Evolutionary conservation across 2,113 vertebrate genomes (phyloP).

Genomic region (Eira barbara): DNA sequence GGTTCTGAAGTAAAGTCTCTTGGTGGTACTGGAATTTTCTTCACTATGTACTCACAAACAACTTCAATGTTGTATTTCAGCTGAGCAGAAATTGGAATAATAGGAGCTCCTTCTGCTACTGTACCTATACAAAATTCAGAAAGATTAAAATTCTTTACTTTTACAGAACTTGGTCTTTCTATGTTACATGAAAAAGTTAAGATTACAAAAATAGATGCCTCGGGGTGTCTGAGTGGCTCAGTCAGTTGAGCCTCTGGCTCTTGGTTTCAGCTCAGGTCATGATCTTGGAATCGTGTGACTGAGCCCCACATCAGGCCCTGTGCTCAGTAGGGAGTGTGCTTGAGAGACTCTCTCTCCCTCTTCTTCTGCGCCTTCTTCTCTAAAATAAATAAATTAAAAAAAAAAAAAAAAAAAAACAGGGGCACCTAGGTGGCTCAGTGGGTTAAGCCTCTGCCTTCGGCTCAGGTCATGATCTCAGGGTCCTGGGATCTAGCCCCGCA

Average conservation of each 20-base stretch:
- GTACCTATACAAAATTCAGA: constrained; percentile 86
- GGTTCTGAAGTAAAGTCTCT: constrained; percentile 98
- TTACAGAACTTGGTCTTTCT: neutral
- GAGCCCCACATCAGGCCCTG: neutral
- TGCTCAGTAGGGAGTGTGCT: neutral
- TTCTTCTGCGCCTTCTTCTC: neutral
- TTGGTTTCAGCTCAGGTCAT: neutral
- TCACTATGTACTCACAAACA: constrained; percentile 98
- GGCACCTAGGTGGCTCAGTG: too few species aligned
- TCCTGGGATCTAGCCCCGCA: too few species aligned
- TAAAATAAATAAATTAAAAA: neutral
- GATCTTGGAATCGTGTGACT: neutral
- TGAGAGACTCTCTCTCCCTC: neutral
- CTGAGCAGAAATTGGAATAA: constrained; percentile 99
- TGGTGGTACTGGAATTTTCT: constrained; percentile 96
- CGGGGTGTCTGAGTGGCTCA: neutral
- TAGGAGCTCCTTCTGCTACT: constrained; percentile 97
- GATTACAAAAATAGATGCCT: neutral
- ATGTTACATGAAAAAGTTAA: neutral
- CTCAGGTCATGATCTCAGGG: too few species aligned
- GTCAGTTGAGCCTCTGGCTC: neutral
- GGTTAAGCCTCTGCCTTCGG: too few species aligned
- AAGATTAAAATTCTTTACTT: constrained; percentile 37
- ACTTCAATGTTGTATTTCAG: constrained; percentile 99
- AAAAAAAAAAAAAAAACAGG: too few species aligned